Evolutionary conservation across 2,113 vertebrate species (phyloP).

Genomic region (Macroglossus sobrinus): DNA sequence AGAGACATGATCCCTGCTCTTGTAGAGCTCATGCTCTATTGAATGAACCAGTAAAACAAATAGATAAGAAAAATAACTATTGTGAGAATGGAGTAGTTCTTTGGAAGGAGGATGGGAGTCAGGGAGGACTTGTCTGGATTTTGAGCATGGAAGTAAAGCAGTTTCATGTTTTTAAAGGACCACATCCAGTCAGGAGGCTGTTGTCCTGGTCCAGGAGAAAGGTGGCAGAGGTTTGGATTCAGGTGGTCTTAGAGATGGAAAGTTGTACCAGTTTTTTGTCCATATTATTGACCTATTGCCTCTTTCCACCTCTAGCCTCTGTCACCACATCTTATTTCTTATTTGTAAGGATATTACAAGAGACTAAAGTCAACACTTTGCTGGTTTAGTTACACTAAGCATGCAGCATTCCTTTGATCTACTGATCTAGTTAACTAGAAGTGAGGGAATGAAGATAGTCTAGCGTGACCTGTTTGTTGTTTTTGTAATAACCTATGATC

Average conservation of each 20-base stretch:
- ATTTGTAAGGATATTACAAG: background rate
- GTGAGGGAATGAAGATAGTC: background rate
- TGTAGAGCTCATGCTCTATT: background rate
- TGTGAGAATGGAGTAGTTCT: background rate
- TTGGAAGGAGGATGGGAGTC: background rate
- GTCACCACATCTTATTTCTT: background rate
- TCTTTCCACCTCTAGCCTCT: background rate
- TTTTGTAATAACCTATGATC: background rate
- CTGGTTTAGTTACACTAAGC: background rate
- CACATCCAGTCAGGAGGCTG: background rate
- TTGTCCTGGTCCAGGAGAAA: background rate
- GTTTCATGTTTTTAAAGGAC: background rate
- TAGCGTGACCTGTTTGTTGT: background rate
- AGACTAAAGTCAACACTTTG: background rate
- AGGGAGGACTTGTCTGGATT: background rate
- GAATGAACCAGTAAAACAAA: background rate
- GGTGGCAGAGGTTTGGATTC: background rate
- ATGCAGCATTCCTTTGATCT: slow-evolving; percentile 19
- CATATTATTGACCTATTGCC: background rate
- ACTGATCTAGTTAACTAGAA: background rate
- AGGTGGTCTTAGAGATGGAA: background rate
- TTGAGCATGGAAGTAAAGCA: background rate
- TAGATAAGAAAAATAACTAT: background rate
- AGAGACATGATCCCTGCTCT: background rate
- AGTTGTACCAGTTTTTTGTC: background rate